Evolutionary conservation across 2,113 vertebrate genomes (phyloP).

Genomic region (Panthera tigris): DNA sequence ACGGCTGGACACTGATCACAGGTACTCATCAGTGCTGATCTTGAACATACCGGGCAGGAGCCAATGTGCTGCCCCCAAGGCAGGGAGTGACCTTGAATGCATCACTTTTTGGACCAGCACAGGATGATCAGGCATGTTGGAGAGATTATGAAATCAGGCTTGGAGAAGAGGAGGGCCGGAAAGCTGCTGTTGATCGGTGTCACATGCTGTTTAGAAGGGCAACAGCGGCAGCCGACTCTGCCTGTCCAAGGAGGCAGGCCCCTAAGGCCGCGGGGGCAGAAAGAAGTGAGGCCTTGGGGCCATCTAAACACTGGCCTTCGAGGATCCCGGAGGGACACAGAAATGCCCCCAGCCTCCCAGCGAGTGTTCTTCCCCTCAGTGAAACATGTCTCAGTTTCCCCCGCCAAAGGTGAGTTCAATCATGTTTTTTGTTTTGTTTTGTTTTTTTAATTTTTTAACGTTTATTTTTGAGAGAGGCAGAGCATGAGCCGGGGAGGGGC

Average conservation of each 20-base stretch:
- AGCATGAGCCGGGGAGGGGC: too few species aligned
- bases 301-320: not conserved
- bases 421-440: too few species aligned
- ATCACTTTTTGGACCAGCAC: constrained; percentile 38
- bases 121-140: not conserved
- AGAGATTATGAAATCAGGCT: constrained; percentile 44
- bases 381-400: not conserved
- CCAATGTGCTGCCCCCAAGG: not conserved
- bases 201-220: constrained; percentile 50
- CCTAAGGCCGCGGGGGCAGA: not conserved
- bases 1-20: not conserved
- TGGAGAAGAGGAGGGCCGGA: not conserved
- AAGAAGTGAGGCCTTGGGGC: not conserved
- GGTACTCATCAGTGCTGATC: not conserved
- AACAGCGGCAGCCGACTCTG: not conserved
- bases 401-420: not conserved
- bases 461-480: too few species aligned
- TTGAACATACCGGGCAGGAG: not conserved
- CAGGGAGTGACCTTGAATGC: constrained; percentile 47
- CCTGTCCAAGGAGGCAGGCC: not conserved
- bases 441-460: too few species aligned
- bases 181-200: constrained; percentile 26
- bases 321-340: not conserved
- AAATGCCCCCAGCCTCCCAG: not conserved
- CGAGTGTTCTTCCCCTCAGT: not conserved